Percentiles rank a stretch among this genome's conserved stretches.
These are phyloP conservation scores for Gymnoscopelus braueri DNA, from an alignment of 2,797 vertebrate genomes.

Conservation along the genomic window DNA sequence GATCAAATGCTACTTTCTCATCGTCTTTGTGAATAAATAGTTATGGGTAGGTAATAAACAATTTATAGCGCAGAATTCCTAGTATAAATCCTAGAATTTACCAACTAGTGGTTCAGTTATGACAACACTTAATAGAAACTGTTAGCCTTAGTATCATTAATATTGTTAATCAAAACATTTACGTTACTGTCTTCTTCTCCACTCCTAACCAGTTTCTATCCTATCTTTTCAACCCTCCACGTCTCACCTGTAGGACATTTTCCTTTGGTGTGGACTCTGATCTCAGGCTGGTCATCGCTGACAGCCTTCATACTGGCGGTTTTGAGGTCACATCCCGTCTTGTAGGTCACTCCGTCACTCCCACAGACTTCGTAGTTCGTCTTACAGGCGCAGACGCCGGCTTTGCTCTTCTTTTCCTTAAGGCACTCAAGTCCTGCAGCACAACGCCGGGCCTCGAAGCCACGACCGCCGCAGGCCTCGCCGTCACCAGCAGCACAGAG, in stretches of 20 bases:
- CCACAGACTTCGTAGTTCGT: conserved; percentile 89
- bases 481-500: conserved; percentile 85
- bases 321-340: conserved; percentile 85
- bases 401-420: conserved; percentile 81
- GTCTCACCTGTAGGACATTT: conserved; percentile 87
- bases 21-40: too few species aligned
- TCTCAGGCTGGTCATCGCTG: conserved; percentile 68
- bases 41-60: too few species aligned
- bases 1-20: too few species aligned
- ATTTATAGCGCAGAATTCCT: too few species aligned
- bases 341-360: conserved; percentile 85
- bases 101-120: too few species aligned
- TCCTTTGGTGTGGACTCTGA: conserved; percentile 87
- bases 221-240: neutral
- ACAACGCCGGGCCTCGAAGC: conserved; percentile 77
- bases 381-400: conserved; percentile 87
- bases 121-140: too few species aligned
- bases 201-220: neutral
- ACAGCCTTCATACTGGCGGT: conserved; percentile 80
- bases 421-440: conserved; percentile 88
- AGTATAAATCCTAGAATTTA: too few species aligned
- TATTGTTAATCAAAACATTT: neutral
- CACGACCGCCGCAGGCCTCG: conserved; percentile 81
- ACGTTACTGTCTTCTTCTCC: neutral
- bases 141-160: too few species aligned